These are phyloP conservation scores for Philhelius pedissequus DNA, from an alignment of 2,888 invertebrate genomes.

Conservation along the genomic window DNA sequence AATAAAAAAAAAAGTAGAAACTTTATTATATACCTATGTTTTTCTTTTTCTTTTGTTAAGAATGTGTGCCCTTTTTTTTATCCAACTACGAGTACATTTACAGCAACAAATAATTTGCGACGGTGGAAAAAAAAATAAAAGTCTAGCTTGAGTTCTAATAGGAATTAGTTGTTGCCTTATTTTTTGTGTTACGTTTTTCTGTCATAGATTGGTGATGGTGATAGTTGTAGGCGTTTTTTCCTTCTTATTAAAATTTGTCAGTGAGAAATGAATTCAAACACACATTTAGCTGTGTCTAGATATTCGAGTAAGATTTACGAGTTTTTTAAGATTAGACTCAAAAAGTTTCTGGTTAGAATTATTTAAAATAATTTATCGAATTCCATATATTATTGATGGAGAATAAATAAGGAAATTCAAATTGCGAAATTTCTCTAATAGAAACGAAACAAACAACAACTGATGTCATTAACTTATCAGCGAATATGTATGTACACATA, in stretches of 20 bases:
- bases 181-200: background rate
- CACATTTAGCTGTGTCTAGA: background rate
- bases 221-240: background rate
- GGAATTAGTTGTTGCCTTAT: background rate
- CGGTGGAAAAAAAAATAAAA: constrained; percentile 1
- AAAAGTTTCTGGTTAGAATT: background rate
- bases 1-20: background rate
- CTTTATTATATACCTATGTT: background rate
- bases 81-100: background rate
- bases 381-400: too few species aligned
- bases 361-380: background rate
- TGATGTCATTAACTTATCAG: too few species aligned
- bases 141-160: constrained; percentile 5
- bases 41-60: background rate
- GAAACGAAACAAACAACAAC: too few species aligned
- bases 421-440: too few species aligned
- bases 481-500: too few species aligned
- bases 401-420: too few species aligned
- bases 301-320: background rate
- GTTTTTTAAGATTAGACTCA: background rate
- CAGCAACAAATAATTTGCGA: background rate
- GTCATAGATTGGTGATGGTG: background rate
- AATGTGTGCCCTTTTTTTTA: background rate
- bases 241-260: background rate
- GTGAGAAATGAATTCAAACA: background rate